A percentile compares a stretch with the other conserved stretches of the same genome.
These are phyloP conservation scores for Drosophila serrata DNA, from an alignment of 1,140 invertebrate species.

Conservation along the genomic window DNA sequence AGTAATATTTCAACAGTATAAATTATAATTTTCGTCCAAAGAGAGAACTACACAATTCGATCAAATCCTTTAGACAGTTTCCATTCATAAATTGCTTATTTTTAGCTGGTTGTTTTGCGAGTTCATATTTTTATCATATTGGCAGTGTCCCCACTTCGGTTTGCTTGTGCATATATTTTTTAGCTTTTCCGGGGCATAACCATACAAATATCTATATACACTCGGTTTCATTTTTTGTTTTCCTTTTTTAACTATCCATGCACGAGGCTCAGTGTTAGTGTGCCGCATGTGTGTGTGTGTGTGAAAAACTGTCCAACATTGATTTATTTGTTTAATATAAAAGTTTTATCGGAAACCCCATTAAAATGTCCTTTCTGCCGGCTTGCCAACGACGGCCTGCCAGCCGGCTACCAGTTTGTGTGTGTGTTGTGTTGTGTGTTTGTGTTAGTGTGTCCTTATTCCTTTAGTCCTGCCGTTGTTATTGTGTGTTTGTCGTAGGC, in stretches of 20 bases:
- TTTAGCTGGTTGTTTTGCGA: conserved; percentile 73
- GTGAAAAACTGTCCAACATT: conserved; percentile 81
- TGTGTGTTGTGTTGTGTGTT: conserved; percentile 24
- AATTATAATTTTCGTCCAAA: not conserved
- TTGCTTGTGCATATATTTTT: conserved; percentile 76
- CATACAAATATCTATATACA: conserved; percentile 75
- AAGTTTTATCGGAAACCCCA: conserved; percentile 84
- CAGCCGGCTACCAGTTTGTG: conserved; percentile 43
- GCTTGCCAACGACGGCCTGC: conserved; percentile 66
- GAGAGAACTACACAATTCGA: not conserved
- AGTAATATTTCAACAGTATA: not conserved
- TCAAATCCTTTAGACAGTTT: not conserved
- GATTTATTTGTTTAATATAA: conserved; percentile 85
- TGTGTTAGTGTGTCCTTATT: conserved; percentile 40
- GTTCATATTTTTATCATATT: conserved; percentile 84
- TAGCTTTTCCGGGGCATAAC: conserved; percentile 77
- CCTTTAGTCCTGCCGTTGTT: conserved; percentile 42
- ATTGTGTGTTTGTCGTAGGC: conserved; percentile 76
- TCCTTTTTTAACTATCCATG: conserved; percentile 68
- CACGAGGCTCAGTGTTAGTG: conserved; percentile 52
- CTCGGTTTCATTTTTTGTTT: conserved; percentile 54
- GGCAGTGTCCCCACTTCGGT: conserved; percentile 64
- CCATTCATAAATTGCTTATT: conserved; percentile 34
- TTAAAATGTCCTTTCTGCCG: conserved; percentile 84
- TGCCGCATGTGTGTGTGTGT: conserved; percentile 63